Base-by-base conservation (phyloP, 30 jellyfish, hydroid and myxozoan species). In the Morbakka virulenta region DNA sequence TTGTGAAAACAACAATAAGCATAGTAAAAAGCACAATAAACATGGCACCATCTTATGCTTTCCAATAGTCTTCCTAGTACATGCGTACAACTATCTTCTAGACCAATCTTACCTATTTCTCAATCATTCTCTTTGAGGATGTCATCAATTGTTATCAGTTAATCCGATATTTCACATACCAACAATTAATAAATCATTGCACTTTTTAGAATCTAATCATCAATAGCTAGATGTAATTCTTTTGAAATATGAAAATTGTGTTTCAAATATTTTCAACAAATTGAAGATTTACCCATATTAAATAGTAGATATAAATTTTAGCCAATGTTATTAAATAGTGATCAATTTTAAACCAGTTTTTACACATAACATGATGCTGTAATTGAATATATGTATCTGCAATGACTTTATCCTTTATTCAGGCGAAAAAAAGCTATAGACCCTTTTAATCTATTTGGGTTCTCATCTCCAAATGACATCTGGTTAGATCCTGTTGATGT, bases 331-430 rank as follows among this genome's bases (percentile, higher is more conserved):
- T 32, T 2, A 25, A 1, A 25, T 32, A n/a, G n/a, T 69, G 67
- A 66, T 66, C 67, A 30, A 24, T 66, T 4, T 66, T 26, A 26
- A 2, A 66, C 78, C 78, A 66, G 49, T 69, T n/a, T 69, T 35
- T 69, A 41, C 81, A 69, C 22, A 33, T 23, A 2, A 69, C 81
- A n/a, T n/a, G n/a, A n/a, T n/a, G n/a, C n/a, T n/a, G n/a, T n/a
- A n/a, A 26, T 35, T n/a, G n/a, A n/a, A 49, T 22, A 35, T 67
- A 3, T 25, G 41, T 29, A 35, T 72, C 84, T 1, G 13, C 23
- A 12, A 50, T 3, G 14, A 25, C 73, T 9, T 1, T 72, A 2
- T 27, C 73, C 30, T 72, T 72, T 27, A 25, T 25, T 72, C 27
- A 72, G n/a, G n/a, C n/a, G n/a, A n/a, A n/a, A n/a, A n/a, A n/a